Percentiles rank a stretch among this genome's conserved stretches.
These are phyloP conservation scores for Sebastolobus alascanus DNA, from an alignment of 2,797 vertebrate genomes.

Conservation along the genomic window DNA sequence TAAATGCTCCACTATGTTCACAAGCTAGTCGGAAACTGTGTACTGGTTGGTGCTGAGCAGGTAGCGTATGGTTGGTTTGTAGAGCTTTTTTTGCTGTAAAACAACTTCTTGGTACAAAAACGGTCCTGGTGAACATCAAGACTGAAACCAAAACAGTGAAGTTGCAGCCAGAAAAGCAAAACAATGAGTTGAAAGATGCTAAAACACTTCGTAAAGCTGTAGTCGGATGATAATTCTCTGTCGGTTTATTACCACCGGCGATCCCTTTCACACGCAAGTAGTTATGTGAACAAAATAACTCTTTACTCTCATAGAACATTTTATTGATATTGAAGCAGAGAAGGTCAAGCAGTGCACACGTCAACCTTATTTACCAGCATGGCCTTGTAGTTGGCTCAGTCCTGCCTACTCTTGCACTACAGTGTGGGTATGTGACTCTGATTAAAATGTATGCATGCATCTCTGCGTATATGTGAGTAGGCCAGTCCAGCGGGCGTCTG, in stretches of 20 bases:
- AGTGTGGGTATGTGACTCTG: conserved; percentile 16
- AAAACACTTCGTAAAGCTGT: neutral
- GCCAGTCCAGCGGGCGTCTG: conserved; percentile 69
- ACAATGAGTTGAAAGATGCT: conserved; percentile 12
- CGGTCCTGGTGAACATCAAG: neutral
- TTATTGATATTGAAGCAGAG: conserved; percentile 18
- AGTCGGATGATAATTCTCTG: neutral
- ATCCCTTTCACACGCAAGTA: neutral
- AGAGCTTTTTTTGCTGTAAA: neutral
- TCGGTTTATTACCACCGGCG: neutral
- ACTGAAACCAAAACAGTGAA: neutral
- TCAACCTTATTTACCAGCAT: conserved; percentile 5
- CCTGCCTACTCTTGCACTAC: conserved; percentile 3
- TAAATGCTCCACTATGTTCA: neutral
- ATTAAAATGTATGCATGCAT: conserved; percentile 32
- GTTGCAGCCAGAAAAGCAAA: neutral
- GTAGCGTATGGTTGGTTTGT: neutral
- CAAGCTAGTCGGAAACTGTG: neutral
- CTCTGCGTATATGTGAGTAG: conserved; percentile 13
- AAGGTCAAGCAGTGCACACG: neutral
- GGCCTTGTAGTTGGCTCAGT: neutral
- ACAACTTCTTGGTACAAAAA: neutral
- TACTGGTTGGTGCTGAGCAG: neutral
- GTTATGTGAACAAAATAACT: neutral
- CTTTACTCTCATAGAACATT: neutral